phyloP scores from a whole-genome alignment of 2,888 invertebrate genomes.

The Drosophila nigricruria region DNA sequence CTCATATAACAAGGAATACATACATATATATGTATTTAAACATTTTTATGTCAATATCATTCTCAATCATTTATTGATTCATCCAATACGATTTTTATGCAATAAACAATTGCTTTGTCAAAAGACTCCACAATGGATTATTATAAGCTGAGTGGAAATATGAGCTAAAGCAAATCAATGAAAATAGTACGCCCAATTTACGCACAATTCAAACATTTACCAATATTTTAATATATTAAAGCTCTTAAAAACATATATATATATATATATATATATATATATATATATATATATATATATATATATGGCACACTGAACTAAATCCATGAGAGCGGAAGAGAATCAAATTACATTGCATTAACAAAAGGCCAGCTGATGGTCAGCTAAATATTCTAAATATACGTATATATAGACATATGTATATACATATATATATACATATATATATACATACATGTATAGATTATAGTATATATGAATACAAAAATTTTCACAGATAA shows the following conservation, averaged over 20 bases:
- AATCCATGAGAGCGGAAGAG: not conserved
- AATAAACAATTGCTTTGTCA: not conserved
- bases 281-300: not conserved
- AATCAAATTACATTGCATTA: constrained; percentile 7
- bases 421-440: not conserved
- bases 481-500: constrained; percentile 5
- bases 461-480: not conserved
- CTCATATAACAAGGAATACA: not conserved
- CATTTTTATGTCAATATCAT: too few relatives aligned
- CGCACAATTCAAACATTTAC: not conserved
- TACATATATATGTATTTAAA: not conserved
- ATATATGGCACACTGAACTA: not conserved
- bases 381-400: constrained; percentile 1
- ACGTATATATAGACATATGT: not conserved
- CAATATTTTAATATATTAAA: not conserved
- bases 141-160: not conserved
- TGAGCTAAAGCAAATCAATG: not conserved
- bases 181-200: too few relatives aligned
- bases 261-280: not conserved
- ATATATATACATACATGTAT: not conserved
- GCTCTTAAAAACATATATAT: not conserved
- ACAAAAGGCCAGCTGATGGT: not conserved
- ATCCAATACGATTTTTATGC: not conserved
- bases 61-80: too few relatives aligned
- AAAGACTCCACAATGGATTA: not conserved